A percentile compares a stretch with the other conserved stretches of the same genome.
phyloP scores from a whole-genome alignment of 1,140 invertebrate genomes.

The Drosophila funebris region DNA sequence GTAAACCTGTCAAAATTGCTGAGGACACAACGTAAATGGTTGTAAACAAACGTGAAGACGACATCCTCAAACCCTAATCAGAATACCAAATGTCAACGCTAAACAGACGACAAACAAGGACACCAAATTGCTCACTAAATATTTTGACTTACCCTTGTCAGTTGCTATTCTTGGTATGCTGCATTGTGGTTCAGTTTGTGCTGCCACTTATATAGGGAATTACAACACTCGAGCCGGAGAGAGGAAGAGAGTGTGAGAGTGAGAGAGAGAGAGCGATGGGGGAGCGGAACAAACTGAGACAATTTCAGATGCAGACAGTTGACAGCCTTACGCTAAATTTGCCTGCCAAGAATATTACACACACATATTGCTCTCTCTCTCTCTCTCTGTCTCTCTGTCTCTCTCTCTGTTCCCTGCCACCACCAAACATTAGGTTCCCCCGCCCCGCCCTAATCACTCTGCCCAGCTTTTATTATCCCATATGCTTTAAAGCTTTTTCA shows the following conservation, averaged over 20 bases:
- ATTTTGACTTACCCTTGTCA: constrained; percentile 41
- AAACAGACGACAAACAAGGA: constrained; percentile 5
- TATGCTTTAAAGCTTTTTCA: neutral
- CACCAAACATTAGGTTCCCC: too few species aligned
- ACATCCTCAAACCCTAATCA: neutral
- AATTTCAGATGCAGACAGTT: constrained; percentile 4
- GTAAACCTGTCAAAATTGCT: constrained; percentile 1
- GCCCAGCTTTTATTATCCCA: neutral
- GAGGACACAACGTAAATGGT: constrained; percentile 3
- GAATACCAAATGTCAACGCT: constrained; percentile 17
- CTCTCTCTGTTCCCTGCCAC: neutral
- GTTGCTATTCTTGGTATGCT: neutral
- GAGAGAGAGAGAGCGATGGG: neutral
- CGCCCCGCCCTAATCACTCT: neutral
- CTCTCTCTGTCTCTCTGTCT: neutral
- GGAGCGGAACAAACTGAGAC: neutral
- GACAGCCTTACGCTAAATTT: constrained; percentile 25
- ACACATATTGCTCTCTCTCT: neutral
- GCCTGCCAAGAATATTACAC: constrained; percentile 10
- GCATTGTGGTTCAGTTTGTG: constrained; percentile 4
- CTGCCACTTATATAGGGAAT: constrained; percentile 22
- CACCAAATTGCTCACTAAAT: constrained; percentile 40
- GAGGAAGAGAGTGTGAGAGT: neutral
- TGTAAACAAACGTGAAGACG: neutral
- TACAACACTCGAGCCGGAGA: neutral